phyloP scores from a whole-genome alignment of 2,888 invertebrate genomes.

The Scaptodrosophila latifasciaeformis region DNA sequence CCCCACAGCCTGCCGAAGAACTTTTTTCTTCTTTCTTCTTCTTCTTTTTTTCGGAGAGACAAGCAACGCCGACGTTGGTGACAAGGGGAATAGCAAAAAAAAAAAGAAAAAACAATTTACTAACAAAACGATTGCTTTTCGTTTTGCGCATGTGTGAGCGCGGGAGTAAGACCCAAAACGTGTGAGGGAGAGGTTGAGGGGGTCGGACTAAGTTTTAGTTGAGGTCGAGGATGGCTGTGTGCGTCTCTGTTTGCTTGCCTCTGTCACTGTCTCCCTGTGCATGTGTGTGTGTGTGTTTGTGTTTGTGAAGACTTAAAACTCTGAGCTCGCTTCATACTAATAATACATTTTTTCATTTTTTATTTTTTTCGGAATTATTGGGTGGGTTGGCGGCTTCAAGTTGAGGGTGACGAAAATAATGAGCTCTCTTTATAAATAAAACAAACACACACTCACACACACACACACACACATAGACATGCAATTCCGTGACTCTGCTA shows the following conservation, averaged over 20 bases:
- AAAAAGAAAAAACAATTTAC: too few species aligned
- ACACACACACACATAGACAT: too few species aligned
- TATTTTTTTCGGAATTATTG: too few species aligned
- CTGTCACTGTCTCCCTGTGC: not conserved
- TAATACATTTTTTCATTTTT: too few species aligned
- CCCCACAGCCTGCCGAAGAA: constrained; percentile 28
- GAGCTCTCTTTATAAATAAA: too few species aligned
- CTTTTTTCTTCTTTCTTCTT: too few species aligned
- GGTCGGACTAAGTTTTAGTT: not conserved
- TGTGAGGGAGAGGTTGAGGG: constrained; percentile 5
- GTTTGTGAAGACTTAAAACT: not conserved
- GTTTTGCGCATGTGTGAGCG: constrained; percentile 45
- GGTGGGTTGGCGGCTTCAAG: too few species aligned
- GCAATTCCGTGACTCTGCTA: too few species aligned
- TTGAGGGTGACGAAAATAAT: too few species aligned
- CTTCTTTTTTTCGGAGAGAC: too few species aligned
- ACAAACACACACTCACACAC: too few species aligned
- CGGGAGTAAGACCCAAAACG: constrained; percentile 16
- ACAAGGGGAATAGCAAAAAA: constrained; percentile 6
- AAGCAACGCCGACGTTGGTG: constrained; percentile 23
- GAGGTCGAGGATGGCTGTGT: constrained; percentile 11
- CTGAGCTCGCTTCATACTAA: too few species aligned
- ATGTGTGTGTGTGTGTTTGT: not conserved
- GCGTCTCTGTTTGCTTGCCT: constrained; percentile 10
- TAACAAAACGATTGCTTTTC: constrained; percentile 23